These are phyloP conservation scores for Crenichthys baileyi DNA, from an alignment of 2,797 vertebrate genomes.

Conservation along the genomic window DNA sequence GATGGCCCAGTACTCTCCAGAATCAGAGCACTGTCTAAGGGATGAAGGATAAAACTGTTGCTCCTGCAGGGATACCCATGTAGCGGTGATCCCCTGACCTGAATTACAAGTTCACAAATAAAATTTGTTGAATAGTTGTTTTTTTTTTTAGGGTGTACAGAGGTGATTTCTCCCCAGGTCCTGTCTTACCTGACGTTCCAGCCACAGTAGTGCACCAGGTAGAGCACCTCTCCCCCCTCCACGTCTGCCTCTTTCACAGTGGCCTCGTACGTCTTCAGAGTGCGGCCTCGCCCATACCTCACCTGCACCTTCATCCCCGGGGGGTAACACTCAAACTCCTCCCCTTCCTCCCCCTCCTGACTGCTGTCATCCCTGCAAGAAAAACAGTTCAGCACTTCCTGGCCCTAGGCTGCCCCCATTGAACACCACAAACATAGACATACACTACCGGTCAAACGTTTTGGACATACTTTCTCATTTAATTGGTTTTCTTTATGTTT, in stretches of 20 bases:
- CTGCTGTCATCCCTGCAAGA: constrained; percentile 90
- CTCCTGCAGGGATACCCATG: constrained; percentile 60
- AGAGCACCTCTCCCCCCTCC: constrained; percentile 89
- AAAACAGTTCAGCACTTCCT: constrained; percentile 88
- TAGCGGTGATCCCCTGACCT: constrained; percentile 61
- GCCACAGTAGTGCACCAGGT: constrained; percentile 92
- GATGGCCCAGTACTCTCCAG: constrained; percentile 71
- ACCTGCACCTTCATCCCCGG: constrained; percentile 91
- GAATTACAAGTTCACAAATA: constrained; percentile 54
- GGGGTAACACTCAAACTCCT: constrained; percentile 89
- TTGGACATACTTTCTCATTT: too few species aligned
- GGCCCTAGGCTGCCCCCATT: constrained; percentile 76
- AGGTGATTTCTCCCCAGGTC: constrained; percentile 79
- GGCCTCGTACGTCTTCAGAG: constrained; percentile 89
- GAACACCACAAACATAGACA: constrained; percentile 56
- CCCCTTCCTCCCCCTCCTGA: constrained; percentile 88
- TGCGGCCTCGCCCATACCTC: constrained; percentile 89
- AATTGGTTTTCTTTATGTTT: too few species aligned
- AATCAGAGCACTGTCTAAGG: constrained; percentile 63
- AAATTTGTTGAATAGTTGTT: constrained; percentile 16
- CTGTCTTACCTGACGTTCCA: constrained; percentile 90
- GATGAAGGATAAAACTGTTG: constrained; percentile 61
- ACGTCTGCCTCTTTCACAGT: constrained; percentile 89
- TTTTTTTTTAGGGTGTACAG: constrained; percentile 68
- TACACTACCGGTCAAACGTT: too few species aligned